Percentiles rank a stretch among this genome's conserved stretches.
phyloP scores from a whole-genome alignment of 2,797 vertebrate genomes.

The Eleutherodactylus coqui region DNA sequence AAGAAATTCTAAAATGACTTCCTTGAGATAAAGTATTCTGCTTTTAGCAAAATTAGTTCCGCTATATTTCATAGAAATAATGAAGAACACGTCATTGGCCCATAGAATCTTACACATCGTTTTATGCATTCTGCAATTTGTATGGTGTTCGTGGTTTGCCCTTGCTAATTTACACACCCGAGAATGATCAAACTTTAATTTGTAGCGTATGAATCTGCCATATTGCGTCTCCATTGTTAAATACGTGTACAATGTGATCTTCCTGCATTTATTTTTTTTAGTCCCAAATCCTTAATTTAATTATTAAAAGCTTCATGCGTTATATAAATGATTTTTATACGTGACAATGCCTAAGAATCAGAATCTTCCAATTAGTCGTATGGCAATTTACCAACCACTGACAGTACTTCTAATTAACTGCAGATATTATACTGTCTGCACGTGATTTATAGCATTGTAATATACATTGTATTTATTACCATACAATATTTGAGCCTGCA shows the following conservation, averaged over 20 bases:
- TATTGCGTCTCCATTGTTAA: not conserved
- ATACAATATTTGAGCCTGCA: not conserved
- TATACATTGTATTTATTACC: not conserved
- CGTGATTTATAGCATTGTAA: slow-evolving; percentile 5
- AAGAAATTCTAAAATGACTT: not conserved
- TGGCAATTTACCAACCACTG: not conserved
- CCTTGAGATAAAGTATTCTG: not conserved
- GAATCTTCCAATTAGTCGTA: slow-evolving; percentile 22
- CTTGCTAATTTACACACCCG: not conserved
- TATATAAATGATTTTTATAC: not conserved
- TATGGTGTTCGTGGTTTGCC: not conserved
- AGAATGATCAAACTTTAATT: not conserved
- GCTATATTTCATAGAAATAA: not conserved
- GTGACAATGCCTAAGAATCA: slow-evolving; percentile 13
- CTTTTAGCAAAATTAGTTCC: not conserved
- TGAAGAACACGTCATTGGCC: not conserved
- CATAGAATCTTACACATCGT: not conserved
- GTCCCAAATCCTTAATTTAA: not conserved
- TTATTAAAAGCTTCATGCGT: not conserved
- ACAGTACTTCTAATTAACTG: not conserved
- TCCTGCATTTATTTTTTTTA: not conserved
- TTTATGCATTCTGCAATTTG: not conserved
- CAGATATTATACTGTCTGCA: slow-evolving; percentile 7
- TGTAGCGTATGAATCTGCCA: not conserved
- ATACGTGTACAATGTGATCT: slow-evolving; percentile 2